Conservation (phyloP, 1,140 invertebrate species). For the Homarus americanus region DNA sequence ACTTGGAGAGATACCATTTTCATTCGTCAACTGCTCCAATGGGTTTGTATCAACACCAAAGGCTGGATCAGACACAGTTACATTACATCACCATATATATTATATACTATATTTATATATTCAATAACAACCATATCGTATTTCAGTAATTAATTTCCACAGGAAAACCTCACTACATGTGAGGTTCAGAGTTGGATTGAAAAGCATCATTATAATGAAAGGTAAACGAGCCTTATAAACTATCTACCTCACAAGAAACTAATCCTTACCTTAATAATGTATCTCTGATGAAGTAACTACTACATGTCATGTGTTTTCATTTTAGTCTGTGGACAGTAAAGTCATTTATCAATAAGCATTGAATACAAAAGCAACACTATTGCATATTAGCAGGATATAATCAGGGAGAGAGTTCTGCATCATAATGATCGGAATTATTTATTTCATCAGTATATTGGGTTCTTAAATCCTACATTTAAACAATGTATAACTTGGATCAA, state of each 20-base stretch:
- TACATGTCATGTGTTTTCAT: not conserved
- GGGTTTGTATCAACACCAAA: too few species aligned
- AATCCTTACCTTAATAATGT: not conserved
- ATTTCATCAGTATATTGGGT: not conserved
- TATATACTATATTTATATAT: not conserved
- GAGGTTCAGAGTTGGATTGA: slow-evolving; percentile 26
- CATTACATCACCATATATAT: too few species aligned
- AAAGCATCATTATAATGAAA: slow-evolving; percentile 3
- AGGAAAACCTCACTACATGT: not conserved
- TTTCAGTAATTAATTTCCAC: not conserved
- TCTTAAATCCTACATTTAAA: not conserved
- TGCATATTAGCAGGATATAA: not conserved
- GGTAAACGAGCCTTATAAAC: not conserved
- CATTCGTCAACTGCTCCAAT: too few species aligned
- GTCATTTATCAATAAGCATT: not conserved
- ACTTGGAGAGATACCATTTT: too few species aligned
- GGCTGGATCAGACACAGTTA: too few species aligned
- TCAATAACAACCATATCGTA: not conserved
- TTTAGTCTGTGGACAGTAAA: not conserved
- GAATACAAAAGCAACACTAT: not conserved
- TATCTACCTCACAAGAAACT: not conserved
- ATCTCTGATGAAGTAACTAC: not conserved
- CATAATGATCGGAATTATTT: not conserved
- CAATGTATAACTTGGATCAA: not conserved
- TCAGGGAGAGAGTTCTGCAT: slow-evolving; percentile 38